Percentiles rank a stretch among this genome's conserved stretches.
Evolutionary conservation across 2,888 invertebrate genomes (phyloP).

Genomic region (Resseliella maxima): DNA sequence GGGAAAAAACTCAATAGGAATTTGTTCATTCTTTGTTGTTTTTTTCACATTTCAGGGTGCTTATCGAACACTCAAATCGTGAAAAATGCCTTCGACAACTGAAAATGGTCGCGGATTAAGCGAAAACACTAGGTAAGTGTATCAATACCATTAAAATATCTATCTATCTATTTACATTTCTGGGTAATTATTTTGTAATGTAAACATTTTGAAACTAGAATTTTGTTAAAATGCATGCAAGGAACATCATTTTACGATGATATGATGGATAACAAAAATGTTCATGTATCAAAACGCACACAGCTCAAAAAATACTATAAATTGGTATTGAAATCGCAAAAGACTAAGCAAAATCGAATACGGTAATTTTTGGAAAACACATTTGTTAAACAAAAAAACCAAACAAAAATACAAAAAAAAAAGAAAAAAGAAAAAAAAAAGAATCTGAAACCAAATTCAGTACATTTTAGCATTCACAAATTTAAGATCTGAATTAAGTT

Average conservation of each 20-base stretch:
- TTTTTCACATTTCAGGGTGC: slow-evolving; percentile 6
- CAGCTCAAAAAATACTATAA: not conserved
- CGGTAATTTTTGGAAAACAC: not conserved
- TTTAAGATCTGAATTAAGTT: too few relatives aligned
- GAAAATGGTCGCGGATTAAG: not conserved
- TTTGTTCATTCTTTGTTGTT: not conserved
- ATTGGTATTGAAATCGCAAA: slow-evolving; percentile 5
- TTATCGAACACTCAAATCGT: not conserved
- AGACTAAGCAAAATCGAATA: slow-evolving; percentile 19
- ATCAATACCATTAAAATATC: not conserved
- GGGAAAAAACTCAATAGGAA: too few relatives aligned
- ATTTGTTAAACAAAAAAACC: not conserved
- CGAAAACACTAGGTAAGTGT: not conserved
- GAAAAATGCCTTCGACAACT: slow-evolving; percentile 6
- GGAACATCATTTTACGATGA: slow-evolving; percentile 25
- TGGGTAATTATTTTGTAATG: not conserved
- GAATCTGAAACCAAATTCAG: too few relatives aligned
- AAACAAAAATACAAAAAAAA: not conserved
- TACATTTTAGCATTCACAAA: too few relatives aligned
- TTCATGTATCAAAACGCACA: not conserved
- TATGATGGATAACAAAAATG: not conserved
- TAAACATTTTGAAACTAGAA: not conserved
- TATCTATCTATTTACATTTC: not conserved
- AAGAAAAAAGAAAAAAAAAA: too few relatives aligned
- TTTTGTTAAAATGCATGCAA: slow-evolving; percentile 11